A percentile compares a stretch with the other conserved stretches of the same genome.
Conservation (phyloP, 2,113 vertebrate genomes). For the Pardalotus punctatus region DNA sequence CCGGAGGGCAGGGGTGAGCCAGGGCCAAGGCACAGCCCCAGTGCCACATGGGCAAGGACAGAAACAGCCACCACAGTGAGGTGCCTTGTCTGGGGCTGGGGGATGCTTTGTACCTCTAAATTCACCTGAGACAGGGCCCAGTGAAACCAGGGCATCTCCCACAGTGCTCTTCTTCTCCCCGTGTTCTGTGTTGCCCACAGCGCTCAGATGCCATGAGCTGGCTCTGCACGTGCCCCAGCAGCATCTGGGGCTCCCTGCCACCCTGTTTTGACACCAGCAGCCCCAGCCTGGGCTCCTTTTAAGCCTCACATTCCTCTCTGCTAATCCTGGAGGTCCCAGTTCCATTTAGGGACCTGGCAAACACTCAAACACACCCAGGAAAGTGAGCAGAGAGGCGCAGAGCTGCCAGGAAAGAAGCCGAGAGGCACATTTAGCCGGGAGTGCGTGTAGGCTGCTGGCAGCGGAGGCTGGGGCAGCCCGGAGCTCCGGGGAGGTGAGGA, state of each 20-base stretch:
- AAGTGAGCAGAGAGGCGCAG: background rate
- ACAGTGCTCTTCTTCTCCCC: background rate
- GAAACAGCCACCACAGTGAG: background rate
- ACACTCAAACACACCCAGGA: background rate
- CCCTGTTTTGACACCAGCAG: background rate
- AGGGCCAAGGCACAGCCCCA: background rate
- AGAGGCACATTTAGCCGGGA: background rate
- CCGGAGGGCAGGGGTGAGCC: background rate
- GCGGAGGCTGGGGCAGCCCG: background rate
- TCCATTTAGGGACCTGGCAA: background rate
- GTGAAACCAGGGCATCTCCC: background rate
- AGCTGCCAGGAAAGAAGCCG: background rate
- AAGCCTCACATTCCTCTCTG: background rate
- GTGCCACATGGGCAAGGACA: background rate
- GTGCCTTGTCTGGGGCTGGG: background rate
- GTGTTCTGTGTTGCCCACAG: background rate
- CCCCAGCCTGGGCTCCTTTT: background rate
- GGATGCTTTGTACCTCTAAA: background rate
- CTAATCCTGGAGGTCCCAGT: background rate
- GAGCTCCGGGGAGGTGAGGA: background rate
- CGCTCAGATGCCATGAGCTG: background rate
- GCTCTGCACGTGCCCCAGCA: background rate
- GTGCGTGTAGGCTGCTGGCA: background rate
- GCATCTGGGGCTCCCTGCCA: accelerated
- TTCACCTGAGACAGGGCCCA: background rate